A percentile compares a stretch with the other conserved stretches of the same genome.
Conservation (phyloP, 2,797 vertebrate species). For the Girardinus metallicus region DNA sequence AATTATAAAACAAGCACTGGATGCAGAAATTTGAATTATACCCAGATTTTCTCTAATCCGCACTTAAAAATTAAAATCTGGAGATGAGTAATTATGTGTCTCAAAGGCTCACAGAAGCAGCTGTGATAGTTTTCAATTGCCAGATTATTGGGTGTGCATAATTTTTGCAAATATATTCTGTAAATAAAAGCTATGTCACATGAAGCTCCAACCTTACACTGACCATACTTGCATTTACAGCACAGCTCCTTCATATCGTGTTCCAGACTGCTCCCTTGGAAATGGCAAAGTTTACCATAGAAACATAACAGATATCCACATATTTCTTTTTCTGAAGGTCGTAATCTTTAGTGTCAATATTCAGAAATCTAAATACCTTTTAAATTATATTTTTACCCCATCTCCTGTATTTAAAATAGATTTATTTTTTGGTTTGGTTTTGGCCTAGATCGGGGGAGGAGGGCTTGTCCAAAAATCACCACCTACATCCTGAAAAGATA, state of each 20-base stretch:
- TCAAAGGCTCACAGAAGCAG: not conserved
- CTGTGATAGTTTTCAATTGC: not conserved
- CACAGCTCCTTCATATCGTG: conserved; percentile 1
- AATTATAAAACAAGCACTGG: not conserved
- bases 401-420: not conserved
- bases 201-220: not conserved
- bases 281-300: not conserved
- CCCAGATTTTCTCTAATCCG: not conserved
- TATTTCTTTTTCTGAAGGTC: not conserved
- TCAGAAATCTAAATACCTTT: not conserved
- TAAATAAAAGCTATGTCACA: not conserved
- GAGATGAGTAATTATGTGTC: not conserved
- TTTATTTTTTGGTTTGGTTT: not conserved
- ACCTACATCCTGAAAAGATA: not conserved
- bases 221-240: not conserved
- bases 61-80: not conserved
- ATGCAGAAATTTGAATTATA: not conserved
- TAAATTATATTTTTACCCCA: not conserved
- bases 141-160: not conserved
- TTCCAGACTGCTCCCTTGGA: not conserved
- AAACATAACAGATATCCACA: not conserved
- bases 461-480: too few relatives aligned
- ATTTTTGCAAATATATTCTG: not conserved
- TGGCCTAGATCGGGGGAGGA: too few relatives aligned
- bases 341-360: not conserved